Evolutionary conservation across 1,140 invertebrate species (phyloP).

Genomic region (Portunus trituberculatus): DNA sequence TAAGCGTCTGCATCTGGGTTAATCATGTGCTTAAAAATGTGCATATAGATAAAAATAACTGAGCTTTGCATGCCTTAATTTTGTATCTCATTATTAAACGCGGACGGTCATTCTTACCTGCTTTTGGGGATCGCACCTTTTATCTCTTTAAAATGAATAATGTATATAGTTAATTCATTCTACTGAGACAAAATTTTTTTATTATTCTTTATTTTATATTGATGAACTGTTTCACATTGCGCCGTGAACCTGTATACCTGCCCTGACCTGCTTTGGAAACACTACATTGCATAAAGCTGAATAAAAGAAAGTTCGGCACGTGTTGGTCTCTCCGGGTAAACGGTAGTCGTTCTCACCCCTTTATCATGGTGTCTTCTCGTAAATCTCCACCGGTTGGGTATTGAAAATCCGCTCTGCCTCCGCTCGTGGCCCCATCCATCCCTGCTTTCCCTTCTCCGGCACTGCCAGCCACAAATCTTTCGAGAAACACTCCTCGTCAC

Average conservation of each 20-base stretch:
- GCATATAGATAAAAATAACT: too few relatives aligned
- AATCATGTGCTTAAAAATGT: too few relatives aligned
- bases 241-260: not conserved
- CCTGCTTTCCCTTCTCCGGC: not conserved
- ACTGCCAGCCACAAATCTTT: slow-evolving; percentile 12
- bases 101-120: too few relatives aligned
- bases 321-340: not conserved
- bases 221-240: too few relatives aligned
- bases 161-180: too few relatives aligned
- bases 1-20: too few relatives aligned
- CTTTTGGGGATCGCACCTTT: too few relatives aligned
- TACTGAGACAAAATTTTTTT: too few relatives aligned
- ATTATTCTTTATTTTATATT: too few relatives aligned
- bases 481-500: slow-evolving; percentile 18
- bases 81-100: too few relatives aligned
- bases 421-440: not conserved
- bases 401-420: not conserved
- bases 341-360: not conserved
- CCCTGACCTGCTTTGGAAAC: not conserved
- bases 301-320: not conserved
- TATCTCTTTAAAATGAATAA: too few relatives aligned
- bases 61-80: too few relatives aligned
- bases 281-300: not conserved
- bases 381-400: not conserved
- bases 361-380: slow-evolving; percentile 21